Evolutionary conservation across 2,888 invertebrate genomes (phyloP).

Genomic region (Hymenopus coronatus): DNA sequence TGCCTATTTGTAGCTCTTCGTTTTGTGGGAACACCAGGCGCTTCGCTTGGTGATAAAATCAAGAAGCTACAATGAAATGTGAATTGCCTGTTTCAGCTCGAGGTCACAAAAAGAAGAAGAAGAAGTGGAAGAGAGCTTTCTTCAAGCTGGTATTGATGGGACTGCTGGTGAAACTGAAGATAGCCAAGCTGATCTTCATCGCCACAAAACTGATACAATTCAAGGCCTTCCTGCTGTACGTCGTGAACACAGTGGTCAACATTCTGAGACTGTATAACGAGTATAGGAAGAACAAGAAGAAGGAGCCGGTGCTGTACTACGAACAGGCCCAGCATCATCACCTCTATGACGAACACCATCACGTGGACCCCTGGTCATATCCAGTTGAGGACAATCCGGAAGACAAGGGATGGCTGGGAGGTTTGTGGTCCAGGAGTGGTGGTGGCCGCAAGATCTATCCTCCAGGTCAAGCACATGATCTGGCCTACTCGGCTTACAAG

Average conservation of each 20-base stretch:
- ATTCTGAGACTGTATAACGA: background rate
- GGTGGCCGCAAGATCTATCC: background rate
- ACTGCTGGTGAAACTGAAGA: background rate
- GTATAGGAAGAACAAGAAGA: background rate
- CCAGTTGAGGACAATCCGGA: background rate
- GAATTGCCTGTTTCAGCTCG: background rate
- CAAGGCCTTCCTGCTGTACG: background rate
- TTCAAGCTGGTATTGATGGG: background rate
- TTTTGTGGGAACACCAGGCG: too few species aligned
- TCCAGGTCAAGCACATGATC: background rate
- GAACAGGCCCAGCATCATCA: constrained; percentile 2
- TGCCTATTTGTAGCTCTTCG: too few species aligned
- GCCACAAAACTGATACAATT: background rate
- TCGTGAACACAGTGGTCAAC: constrained; percentile 2
- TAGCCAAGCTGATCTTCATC: background rate
- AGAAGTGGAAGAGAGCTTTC: background rate
- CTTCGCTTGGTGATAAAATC: too few species aligned
- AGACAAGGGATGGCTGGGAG: background rate
- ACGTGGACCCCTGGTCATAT: background rate
- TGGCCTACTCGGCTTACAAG: background rate
- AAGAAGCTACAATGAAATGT: background rate
- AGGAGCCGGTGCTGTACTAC: background rate
- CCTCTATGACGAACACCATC: background rate
- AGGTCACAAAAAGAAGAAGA: background rate
- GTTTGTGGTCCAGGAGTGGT: background rate